A percentile compares a stretch with the other conserved stretches of the same genome.
phyloP scores from a whole-genome alignment of 2,888 invertebrate genomes.

The Dryadula phaetusa region DNA sequence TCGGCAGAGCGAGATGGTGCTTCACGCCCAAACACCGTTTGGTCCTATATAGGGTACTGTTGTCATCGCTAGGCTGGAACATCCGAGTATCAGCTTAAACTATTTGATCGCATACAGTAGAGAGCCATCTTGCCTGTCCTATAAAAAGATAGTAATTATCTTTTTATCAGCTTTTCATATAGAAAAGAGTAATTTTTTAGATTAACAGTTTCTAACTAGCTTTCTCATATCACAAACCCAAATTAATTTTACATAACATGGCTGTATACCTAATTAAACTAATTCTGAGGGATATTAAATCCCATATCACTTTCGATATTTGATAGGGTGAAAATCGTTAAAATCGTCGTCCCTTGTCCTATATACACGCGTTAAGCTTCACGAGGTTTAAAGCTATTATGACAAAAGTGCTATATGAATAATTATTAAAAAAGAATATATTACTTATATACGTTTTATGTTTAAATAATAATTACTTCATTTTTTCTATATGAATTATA shows the following conservation, averaged over 20 bases:
- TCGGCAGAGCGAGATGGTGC: too few species aligned
- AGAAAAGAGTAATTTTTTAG: background rate
- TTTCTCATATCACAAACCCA: background rate
- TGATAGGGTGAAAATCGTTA: conserved; percentile 15
- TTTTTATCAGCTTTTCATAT: too few species aligned
- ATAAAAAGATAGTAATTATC: too few species aligned
- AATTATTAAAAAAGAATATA: background rate
- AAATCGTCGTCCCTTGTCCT: background rate
- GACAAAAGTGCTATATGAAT: background rate
- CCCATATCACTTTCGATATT: conserved; percentile 15
- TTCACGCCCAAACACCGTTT: too few species aligned
- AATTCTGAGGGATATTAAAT: conserved; percentile 3
- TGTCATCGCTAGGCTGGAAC: too few species aligned
- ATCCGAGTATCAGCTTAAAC: too few species aligned
- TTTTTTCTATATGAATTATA: background rate
- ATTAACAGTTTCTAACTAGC: background rate
- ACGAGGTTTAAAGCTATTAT: background rate
- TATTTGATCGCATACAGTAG: too few species aligned
- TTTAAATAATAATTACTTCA: background rate
- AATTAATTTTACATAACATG: background rate
- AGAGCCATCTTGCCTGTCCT: too few species aligned
- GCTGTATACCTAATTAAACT: background rate
- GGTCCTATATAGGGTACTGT: too few species aligned
- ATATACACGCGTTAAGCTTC: background rate
- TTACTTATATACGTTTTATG: background rate